Conservation (phyloP, 2,888 invertebrate species). For the Blera fallax region DNA sequence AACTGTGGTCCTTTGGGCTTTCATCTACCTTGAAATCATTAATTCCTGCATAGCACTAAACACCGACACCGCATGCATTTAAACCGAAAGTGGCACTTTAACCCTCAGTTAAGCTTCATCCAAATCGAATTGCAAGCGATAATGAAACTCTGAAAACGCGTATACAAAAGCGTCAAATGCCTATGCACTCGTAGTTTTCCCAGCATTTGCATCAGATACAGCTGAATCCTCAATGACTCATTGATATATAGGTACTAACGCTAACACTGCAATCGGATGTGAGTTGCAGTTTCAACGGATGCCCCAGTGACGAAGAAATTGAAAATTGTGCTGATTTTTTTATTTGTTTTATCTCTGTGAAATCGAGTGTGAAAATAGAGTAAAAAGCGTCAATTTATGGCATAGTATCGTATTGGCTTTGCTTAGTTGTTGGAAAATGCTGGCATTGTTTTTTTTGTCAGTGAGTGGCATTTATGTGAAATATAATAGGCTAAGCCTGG, state of each 20-base stretch:
- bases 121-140: conserved; percentile 51
- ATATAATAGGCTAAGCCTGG: conserved; percentile 40
- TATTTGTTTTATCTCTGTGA: conserved; percentile 46
- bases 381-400: conserved; percentile 62
- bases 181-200: no score
- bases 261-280: conserved; percentile 24
- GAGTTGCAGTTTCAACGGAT: conserved; percentile 40
- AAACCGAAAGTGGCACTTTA: conserved; percentile 18
- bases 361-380: conserved; percentile 64
- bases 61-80: not conserved
- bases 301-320: conserved; percentile 33
- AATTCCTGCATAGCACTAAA: conserved; percentile 32
- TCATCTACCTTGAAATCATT: conserved; percentile 5
- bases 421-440: conserved; percentile 26
- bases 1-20: conserved; percentile 12
- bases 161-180: conserved; percentile 54
- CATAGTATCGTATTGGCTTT: conserved; percentile 43
- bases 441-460: conserved; percentile 12
- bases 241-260: not conserved
- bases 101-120: conserved; percentile 12
- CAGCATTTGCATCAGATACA: conserved; percentile 47
- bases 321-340: conserved; percentile 23
- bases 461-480: conserved; percentile 33
- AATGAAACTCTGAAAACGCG: conserved; percentile 43
- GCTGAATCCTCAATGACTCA: conserved; percentile 46